Conservation (phyloP, 2,113 vertebrate genomes). For the Macquaria australasica region DNA sequence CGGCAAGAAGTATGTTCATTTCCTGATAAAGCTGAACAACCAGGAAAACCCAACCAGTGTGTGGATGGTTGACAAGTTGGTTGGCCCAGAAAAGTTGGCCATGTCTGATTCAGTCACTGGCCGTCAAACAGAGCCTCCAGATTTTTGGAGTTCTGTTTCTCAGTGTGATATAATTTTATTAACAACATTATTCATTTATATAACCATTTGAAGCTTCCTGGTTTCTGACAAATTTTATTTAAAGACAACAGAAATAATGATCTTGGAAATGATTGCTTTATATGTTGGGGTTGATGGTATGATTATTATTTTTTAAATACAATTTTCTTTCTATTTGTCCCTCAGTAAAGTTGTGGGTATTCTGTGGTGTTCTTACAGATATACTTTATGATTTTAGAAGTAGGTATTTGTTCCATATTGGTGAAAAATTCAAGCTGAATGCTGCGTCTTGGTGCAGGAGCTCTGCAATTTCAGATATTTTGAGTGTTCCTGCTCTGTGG, state of each 20-base stretch:
- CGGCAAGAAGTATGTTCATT: background rate
- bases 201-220: background rate
- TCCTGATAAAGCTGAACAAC: slow-evolving; percentile 22
- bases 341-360: background rate
- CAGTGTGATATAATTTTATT: slow-evolving; percentile 18
- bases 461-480: background rate
- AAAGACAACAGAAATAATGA: background rate
- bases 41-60: slow-evolving; percentile 14
- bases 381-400: background rate
- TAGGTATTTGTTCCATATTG: background rate
- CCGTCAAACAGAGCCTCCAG: slow-evolving; percentile 9
- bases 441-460: background rate
- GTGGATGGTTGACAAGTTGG: slow-evolving; percentile 23
- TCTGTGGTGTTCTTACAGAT: background rate
- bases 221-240: background rate
- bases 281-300: background rate
- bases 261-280: background rate
- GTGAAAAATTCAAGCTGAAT: background rate
- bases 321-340: background rate
- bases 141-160: slow-evolving; percentile 29
- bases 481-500: background rate
- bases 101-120: background rate
- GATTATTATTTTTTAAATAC: background rate
- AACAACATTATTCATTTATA: slow-evolving; percentile 12
- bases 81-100: slow-evolving; percentile 2